Evolutionary conservation across 92 coral and sea anemone genomes (phyloP), one percentile per base, ranked within the genome.

Genomic region (Galaxea fascicularis): DNA sequence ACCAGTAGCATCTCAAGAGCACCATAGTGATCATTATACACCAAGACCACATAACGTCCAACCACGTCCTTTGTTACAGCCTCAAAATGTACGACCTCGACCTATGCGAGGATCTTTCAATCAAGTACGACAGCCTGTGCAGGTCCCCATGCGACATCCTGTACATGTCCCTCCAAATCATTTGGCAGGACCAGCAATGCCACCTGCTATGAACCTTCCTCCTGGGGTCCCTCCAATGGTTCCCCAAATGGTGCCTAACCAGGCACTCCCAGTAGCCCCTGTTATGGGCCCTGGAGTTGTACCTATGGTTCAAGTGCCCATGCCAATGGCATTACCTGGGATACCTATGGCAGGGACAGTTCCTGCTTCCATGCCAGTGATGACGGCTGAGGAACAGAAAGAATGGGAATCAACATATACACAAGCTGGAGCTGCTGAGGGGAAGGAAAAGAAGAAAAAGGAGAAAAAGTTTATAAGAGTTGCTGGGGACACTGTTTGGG

Each of bases 361-460:
- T 51, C 56, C 79, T 18, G 82, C 85, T 39, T 80, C 85, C 6
- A 69, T 85, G 68, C 94, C 93, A 30, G 83, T 85, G 52, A 97
- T 97, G 76, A 97, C 99, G 14, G 95, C 98, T 58, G 99, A 93
- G 62, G 98, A 97, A 65, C 94, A 95, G 16, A 93, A 87, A 71
- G 99, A 97, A 76, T 97, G 99, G 99, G 99, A 93, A 69, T 97
- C 99, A 0, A 81, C 98, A n/a, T 97, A 97, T 74, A 85, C 90
- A 54, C 95, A 94, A 70, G 90, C 81, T 35, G 98, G 85, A 27
- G 84, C 74, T 10, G 73, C 86, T 13, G 98, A 95, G 30, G 93
- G 91, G 57, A 97, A 93, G 80, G 93, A 94, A 65, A 86, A 83
- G 76, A 94, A 94, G 85, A 89, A 89, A 73, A 93, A 90, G 65